These are phyloP conservation scores for Perodicticus potto DNA, from an alignment of 2,797 vertebrate species.

Conservation along the genomic window DNA sequence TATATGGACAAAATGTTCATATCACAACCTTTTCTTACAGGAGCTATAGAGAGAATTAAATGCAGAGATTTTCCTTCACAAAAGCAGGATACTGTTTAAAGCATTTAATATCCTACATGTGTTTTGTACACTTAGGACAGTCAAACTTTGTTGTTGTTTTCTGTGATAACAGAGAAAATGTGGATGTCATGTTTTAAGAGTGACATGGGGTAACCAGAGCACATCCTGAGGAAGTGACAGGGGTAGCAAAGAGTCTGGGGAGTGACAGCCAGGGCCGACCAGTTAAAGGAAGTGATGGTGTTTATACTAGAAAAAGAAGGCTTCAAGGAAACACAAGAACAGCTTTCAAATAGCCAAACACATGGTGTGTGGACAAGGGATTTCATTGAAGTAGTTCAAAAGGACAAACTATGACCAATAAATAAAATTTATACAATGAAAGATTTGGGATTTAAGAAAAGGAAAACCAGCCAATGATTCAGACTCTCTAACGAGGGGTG, in stretches of 20 bases:
- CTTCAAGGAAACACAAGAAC: constrained; percentile 45
- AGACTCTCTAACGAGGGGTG: neutral
- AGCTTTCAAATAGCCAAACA: neutral
- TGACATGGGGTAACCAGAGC: constrained; percentile 48
- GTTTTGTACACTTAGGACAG: neutral
- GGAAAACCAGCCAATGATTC: neutral
- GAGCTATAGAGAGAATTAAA: neutral
- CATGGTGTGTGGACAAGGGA: neutral
- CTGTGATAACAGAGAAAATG: constrained; percentile 59
- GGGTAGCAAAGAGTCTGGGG: constrained; percentile 55
- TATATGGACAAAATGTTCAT: neutral
- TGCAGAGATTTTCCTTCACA: neutral
- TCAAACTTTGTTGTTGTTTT: constrained; percentile 47
- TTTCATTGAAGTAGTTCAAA: constrained; percentile 7
- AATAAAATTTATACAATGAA: neutral
- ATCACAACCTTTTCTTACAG: neutral
- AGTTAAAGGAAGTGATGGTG: constrained; percentile 68
- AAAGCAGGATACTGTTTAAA: neutral
- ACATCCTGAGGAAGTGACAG: constrained; percentile 78
- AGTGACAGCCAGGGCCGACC: neutral
- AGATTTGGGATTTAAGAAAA: neutral
- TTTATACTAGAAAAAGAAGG: constrained; percentile 64
- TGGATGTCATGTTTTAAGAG: constrained; percentile 39
- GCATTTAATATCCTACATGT: neutral
- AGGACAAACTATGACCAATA: neutral